Base-by-base conservation (phyloP, 1,140 invertebrate genomes). In the Palaemon carinicauda region DNA sequence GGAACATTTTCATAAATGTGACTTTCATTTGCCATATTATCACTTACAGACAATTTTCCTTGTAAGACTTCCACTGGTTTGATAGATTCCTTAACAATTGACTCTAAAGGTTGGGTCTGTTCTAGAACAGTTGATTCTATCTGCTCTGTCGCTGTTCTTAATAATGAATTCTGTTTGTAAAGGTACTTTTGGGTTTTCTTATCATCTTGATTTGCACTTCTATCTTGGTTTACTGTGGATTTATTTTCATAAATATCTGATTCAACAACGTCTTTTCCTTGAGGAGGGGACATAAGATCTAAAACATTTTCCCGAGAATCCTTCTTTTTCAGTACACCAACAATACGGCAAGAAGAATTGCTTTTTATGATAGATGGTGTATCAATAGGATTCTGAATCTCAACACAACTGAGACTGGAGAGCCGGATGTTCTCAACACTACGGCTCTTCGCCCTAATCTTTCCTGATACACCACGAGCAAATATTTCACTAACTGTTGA, bases 401-500 rank as follows among this genome's bases (percentile, higher is more conserved):
- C 84, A 12, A 86, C 84, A 54, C 77, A 80, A 65, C 60, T 80
- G n/a, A 86, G 52, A 31, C 84, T 86, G 51, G 84, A 86, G 41
- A 86, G 77, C 21, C 84, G 84, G 19, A 86, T 86, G 65, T 86
- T 86, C 51, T 86, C 84, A 17, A 80, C 84, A 80, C 84, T 86
- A 14, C 65, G 84, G 24, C 84, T 86, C 65, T 86, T 86, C 51
- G 41, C 33, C 41, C 52, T 80, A 21, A 86, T 33, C 51, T 60
- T 69, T 17, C 84, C 84, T 3, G 33, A 86, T 29, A 86, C 84
- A 29, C 84, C 84, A n/a, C 84, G 84, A 17, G 84, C 78, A 53
- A 86, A 86, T 17, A 86, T 86, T 27, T 86, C 77, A 41, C 84
- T 86, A 27, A 86, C 84, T 19, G 77, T 80, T 24, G 84, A 80